phyloP scores from a whole-genome alignment of 2,113 vertebrate genomes.

The Leucopsar rothschildi region DNA sequence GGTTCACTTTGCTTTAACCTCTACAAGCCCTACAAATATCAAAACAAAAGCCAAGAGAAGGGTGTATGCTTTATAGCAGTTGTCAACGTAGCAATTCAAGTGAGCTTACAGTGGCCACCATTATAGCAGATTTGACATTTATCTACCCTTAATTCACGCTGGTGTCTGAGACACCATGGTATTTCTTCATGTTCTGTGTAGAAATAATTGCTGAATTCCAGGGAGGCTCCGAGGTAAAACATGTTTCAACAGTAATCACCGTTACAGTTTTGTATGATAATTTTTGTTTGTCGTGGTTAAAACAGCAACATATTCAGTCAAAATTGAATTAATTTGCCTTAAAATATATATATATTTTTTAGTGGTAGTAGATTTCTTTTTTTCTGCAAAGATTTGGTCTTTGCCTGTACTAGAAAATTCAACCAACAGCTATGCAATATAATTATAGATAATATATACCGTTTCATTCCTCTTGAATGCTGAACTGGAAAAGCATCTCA shows the following conservation, averaged over 20 bases:
- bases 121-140: conserved; percentile 17
- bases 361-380: background rate
- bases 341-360: background rate
- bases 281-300: background rate
- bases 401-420: background rate
- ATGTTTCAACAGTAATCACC: background rate
- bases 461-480: background rate
- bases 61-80: background rate
- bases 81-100: background rate
- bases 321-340: background rate
- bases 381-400: background rate
- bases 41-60: conserved; percentile 44
- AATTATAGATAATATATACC: background rate
- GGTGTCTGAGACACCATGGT: background rate
- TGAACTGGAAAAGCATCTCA: background rate
- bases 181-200: background rate
- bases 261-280: background rate
- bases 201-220: background rate
- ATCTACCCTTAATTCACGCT: background rate
- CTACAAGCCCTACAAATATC: conserved; percentile 52
- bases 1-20: conserved; percentile 67
- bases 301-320: background rate
- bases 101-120: background rate
- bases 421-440: background rate
- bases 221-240: background rate